Base-by-base conservation (phyloP, 2,113 vertebrate species). In the Neogale vison region DNA sequence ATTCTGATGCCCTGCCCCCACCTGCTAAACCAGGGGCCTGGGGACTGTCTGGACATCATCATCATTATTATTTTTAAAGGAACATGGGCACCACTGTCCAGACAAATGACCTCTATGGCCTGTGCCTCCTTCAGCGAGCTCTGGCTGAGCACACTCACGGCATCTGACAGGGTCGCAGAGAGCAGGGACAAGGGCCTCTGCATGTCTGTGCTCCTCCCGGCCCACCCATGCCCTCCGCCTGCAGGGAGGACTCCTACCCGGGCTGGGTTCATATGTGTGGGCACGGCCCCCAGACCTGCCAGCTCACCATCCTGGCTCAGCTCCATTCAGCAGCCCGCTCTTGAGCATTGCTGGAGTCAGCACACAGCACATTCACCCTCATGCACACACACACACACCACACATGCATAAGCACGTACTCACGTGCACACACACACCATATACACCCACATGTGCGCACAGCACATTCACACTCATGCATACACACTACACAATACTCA, bases 281-380 rank as follows among this genome's bases (percentile, higher is more conserved):
- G 23, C 1, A 17, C 42, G 14, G 50, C n/a, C 50, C 36, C 63
- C 9, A 21, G 24, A 24, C 42, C 6, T 2, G 8, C 42, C 74
- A 1, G 42, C 72, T 23, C 0, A 2, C 34, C 5, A 0, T 45
- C 34, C 39, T 34, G 1, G 79, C 31, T 17, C 29, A 1, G 42
- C 6, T 26, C 63, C 9, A 0, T 13, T 14, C 42, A 4, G 63
- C 39, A 47, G 0, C 36, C 2, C 1, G 1, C 3, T 2, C 42
- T 13, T 6, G 18, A 7, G 83, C 1, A 0, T 8, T 1, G 2
- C 55, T 4, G 4, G 3, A 5, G 11, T 45, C 26, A 7, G 1
- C 1, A 11, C 69, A 71, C n/a, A 23, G 52, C 20, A 39, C 9
- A 8, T 11, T 8, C 69, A 36, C 18, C 21, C n/a, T 36, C 21